These are phyloP conservation scores for Apamea sordens DNA, from an alignment of 2,888 invertebrate genomes.

Conservation along the genomic window DNA sequence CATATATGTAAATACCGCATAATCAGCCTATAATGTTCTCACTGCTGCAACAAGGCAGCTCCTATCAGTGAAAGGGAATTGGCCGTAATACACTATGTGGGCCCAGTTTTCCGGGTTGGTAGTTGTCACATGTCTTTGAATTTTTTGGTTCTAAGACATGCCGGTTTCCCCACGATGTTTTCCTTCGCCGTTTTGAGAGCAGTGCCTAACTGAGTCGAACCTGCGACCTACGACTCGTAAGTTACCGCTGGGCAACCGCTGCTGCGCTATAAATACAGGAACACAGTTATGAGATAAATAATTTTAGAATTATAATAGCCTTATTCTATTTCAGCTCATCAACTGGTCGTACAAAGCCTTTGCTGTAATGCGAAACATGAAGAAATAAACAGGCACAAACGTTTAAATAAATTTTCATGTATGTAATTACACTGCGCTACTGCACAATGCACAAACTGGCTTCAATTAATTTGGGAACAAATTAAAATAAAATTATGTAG, in stretches of 20 bases:
- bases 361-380: constrained; percentile 88
- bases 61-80: background rate
- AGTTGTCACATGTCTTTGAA: background rate
- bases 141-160: background rate
- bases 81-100: background rate
- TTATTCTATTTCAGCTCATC: constrained; percentile 82
- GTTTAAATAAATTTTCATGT: constrained; percentile 47
- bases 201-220: background rate
- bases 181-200: background rate
- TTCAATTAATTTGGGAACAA: constrained; percentile 67
- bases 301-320: constrained; percentile 19
- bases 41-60: background rate
- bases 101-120: background rate
- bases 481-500: constrained; percentile 64
- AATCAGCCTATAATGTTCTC: background rate
- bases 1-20: background rate
- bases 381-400: constrained; percentile 77
- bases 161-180: background rate
- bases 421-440: constrained; percentile 65
- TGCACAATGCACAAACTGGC: constrained; percentile 66
- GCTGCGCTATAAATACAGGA: background rate
- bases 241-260: background rate
- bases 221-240: background rate
- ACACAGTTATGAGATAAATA: background rate
- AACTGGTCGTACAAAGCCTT: constrained; percentile 90